Conservation (phyloP, 2,888 invertebrate species). For the Ennomos erosarius region DNA sequence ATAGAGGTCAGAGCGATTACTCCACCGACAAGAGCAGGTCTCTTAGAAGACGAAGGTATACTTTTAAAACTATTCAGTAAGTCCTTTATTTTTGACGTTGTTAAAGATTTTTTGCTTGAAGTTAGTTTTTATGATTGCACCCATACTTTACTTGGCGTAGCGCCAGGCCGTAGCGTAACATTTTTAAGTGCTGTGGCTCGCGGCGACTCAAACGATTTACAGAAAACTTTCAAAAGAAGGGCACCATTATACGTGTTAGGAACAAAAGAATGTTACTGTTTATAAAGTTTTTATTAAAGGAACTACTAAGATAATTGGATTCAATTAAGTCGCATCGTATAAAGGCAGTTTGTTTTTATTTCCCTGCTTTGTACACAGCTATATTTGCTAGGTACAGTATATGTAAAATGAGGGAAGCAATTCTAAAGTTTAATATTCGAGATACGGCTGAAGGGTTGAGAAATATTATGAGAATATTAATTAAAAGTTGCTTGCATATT, state of each 20-base stretch:
- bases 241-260: conserved; percentile 1
- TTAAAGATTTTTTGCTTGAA: too few relatives aligned
- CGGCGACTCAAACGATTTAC: conserved; percentile 7
- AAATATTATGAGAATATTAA: conserved; percentile 49
- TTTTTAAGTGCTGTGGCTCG: conserved; percentile 34
- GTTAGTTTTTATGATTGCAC: conserved; percentile 32
- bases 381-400: conserved; percentile 23
- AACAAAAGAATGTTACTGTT: not conserved
- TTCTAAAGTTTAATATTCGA: conserved; percentile 39
- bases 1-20: too few relatives aligned
- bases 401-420: conserved; percentile 31
- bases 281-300: conserved; percentile 9
- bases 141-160: conserved; percentile 48
- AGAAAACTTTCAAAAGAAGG: conserved; percentile 8
- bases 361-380: conserved; percentile 2
- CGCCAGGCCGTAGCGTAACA: conserved; percentile 52
- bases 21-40: too few relatives aligned
- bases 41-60: too few relatives aligned
- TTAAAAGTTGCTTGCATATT: conserved; percentile 49
- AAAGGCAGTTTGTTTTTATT: conserved; percentile 2
- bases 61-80: too few relatives aligned
- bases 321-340: not conserved
- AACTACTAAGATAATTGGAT: conserved; percentile 9
- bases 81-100: too few relatives aligned
- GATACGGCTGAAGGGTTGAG: conserved; percentile 36